A percentile compares a stretch with the other conserved stretches of the same genome.
Conservation (phyloP, 2,888 invertebrate species). For the Pseudococcus jackbeardsleyi region DNA sequence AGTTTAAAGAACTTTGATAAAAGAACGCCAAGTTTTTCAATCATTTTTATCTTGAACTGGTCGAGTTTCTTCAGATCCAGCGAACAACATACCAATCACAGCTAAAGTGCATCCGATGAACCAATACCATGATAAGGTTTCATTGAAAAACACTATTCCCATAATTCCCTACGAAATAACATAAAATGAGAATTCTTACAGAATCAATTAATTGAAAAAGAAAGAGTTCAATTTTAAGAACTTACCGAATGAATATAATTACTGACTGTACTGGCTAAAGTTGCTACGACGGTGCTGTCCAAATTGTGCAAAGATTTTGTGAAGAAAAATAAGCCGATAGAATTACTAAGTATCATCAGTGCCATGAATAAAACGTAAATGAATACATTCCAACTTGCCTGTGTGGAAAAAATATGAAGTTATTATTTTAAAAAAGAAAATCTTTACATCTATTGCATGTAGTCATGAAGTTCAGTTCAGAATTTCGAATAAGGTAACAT, state of each 20-base stretch:
- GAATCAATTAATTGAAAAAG: no score
- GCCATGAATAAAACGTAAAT: neutral
- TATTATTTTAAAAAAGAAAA: no score
- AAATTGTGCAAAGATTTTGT: slow-evolving; percentile 63
- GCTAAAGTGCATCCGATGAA: slow-evolving; percentile 25
- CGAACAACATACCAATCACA: slow-evolving; percentile 10
- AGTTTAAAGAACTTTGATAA: no score
- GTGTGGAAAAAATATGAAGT: neutral
- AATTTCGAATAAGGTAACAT: neutral
- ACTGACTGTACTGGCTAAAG: slow-evolving; percentile 61
- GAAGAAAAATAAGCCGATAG: slow-evolving; percentile 63
- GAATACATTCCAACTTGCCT: slow-evolving; percentile 40
- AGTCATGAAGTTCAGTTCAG: neutral
- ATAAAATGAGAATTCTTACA: neutral
- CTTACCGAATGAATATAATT: slow-evolving; percentile 65
- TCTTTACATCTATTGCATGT: neutral
- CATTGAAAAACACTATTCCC: neutral
- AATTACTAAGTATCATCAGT: slow-evolving; percentile 62
- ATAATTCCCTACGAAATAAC: slow-evolving; percentile 15
- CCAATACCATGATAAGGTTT: slow-evolving; percentile 32
- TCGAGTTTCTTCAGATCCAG: neutral
- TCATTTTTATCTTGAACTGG: neutral
- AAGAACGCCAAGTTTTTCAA: neutral
- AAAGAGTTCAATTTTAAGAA: neutral
- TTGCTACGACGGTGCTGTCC: slow-evolving; percentile 59